These are phyloP conservation scores for Sebastes minor DNA, from an alignment of 2,797 vertebrate genomes.

Conservation along the genomic window DNA sequence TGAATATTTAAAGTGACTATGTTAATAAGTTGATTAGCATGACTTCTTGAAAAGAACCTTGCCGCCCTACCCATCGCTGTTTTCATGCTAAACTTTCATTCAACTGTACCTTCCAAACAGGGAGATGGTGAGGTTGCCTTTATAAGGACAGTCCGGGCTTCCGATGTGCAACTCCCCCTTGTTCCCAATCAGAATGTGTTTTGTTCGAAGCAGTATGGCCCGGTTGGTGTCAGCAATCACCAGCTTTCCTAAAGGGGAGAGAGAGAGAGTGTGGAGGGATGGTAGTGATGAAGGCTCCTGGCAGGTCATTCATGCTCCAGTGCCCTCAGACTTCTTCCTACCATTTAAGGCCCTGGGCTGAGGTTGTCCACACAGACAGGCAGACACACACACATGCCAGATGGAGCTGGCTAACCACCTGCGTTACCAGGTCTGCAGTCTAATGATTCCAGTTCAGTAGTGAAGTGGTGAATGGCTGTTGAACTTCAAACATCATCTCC, in stretches of 20 bases:
- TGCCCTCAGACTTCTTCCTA: slow-evolving; percentile 41
- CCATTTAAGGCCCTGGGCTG: slow-evolving; percentile 52
- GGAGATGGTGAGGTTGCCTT: slow-evolving; percentile 87
- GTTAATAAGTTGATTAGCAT: background rate
- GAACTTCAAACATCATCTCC: background rate
- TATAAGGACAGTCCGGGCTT: slow-evolving; percentile 90
- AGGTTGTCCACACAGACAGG: slow-evolving; percentile 12
- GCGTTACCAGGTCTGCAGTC: slow-evolving; percentile 6
- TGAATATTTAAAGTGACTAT: background rate
- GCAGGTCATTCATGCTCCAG: slow-evolving; percentile 43
- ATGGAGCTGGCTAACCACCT: background rate
- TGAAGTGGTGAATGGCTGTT: slow-evolving; percentile 13
- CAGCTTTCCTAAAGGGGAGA: slow-evolving; percentile 85
- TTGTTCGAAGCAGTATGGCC: slow-evolving; percentile 87
- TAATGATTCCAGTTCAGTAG: slow-evolving; percentile 27
- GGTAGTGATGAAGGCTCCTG: slow-evolving; percentile 21
- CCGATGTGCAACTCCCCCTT: slow-evolving; percentile 91
- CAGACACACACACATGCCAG: background rate
- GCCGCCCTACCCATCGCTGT: background rate
- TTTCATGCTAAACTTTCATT: background rate
- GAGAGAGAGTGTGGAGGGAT: background rate
- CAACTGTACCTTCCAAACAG: slow-evolving; percentile 90
- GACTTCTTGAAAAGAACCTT: background rate
- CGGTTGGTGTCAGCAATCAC: slow-evolving; percentile 87
- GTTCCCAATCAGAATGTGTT: slow-evolving; percentile 90